Conservation (phyloP, 2,888 invertebrate genomes). For the Fragum whitleyi region DNA sequence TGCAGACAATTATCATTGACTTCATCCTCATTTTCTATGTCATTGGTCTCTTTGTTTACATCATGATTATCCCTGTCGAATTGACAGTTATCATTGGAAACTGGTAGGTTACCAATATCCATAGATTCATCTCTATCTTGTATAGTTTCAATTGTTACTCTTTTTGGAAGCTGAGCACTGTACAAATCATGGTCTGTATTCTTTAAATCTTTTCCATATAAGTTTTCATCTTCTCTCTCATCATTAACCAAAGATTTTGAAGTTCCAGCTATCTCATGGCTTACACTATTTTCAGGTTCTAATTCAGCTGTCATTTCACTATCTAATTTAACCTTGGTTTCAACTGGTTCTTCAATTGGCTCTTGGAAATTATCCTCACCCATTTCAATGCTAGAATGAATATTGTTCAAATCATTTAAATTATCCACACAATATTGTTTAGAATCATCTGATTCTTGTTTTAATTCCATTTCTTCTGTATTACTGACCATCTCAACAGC, state of each 20-base stretch:
- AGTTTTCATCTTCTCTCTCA: neutral
- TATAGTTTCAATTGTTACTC: neutral
- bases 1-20: neutral
- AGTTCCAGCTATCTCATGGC: too few relatives aligned
- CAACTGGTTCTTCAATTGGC: too few relatives aligned
- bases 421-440: neutral
- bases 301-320: too few relatives aligned
- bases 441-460: neutral
- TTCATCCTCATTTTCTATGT: neutral
- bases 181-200: slow-evolving; percentile 34
- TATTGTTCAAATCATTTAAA: too few relatives aligned
- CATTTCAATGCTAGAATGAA: too few relatives aligned
- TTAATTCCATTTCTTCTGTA: neutral
- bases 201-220: neutral
- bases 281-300: too few relatives aligned
- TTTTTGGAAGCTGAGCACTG: slow-evolving; percentile 20
- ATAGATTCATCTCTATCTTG: neutral
- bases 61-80: too few relatives aligned
- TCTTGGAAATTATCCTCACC: too few relatives aligned
- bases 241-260: too few relatives aligned
- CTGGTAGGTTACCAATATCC: neutral
- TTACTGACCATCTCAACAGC: neutral
- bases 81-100: too few relatives aligned
- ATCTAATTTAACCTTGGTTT: too few relatives aligned
- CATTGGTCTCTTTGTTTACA: too few relatives aligned